Conservation (phyloP, 2,888 invertebrate species). For the Neoaliturus tenellus region DNA sequence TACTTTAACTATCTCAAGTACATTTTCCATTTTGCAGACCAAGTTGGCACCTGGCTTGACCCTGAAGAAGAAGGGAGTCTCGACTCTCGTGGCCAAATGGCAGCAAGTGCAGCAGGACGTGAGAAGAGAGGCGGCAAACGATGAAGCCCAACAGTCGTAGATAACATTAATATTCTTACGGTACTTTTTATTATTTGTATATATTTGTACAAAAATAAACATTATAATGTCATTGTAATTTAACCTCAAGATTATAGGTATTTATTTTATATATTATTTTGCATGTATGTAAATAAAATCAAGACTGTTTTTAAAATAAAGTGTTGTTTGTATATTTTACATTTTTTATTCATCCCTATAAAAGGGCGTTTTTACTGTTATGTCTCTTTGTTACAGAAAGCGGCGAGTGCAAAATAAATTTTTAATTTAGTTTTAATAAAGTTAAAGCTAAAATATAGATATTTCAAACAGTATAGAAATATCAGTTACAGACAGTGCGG, state of each 20-base stretch:
- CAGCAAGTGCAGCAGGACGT: constrained; percentile 77
- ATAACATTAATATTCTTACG: neutral
- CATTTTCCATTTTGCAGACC: constrained; percentile 71
- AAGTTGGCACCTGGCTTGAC: constrained; percentile 77
- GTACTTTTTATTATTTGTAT: neutral
- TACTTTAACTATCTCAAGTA: neutral
- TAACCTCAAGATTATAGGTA: neutral
- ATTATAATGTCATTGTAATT: neutral
- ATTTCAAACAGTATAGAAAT: too few species aligned
- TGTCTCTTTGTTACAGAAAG: too few species aligned
- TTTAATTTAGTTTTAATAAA: too few species aligned
- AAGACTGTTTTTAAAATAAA: constrained; percentile 33
- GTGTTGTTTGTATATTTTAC: neutral
- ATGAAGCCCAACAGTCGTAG: constrained; percentile 25
- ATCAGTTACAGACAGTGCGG: too few species aligned
- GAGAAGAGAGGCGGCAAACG: constrained; percentile 59
- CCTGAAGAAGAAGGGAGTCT: constrained; percentile 82
- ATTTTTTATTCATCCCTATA: neutral
- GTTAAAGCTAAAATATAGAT: too few species aligned
- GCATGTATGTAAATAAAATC: constrained; percentile 2
- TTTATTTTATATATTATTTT: constrained; percentile 16
- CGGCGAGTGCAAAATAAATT: too few species aligned
- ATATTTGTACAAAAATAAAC: constrained; percentile 18
- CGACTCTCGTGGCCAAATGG: constrained; percentile 83
- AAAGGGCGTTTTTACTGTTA: too few species aligned